Conservation (phyloP, 2,797 vertebrate genomes). For the Enteromius afrohamiltoni region DNA sequence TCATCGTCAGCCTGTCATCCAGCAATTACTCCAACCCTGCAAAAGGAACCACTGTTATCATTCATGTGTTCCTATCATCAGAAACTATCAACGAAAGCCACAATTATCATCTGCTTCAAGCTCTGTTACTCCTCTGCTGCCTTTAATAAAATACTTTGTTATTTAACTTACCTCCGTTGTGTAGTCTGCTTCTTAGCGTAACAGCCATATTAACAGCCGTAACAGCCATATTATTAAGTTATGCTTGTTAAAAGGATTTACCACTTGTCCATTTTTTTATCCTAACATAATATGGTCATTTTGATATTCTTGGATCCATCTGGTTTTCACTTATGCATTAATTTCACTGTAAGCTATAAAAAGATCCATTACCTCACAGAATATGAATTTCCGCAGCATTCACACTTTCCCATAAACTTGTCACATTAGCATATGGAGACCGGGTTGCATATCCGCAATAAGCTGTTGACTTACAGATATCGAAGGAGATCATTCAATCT, state of each 20-base stretch:
- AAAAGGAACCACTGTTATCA: too few species aligned
- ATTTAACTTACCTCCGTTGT: too few species aligned
- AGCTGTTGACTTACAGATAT: background rate
- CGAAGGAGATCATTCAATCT: slow-evolving; percentile 12
- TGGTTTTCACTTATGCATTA: background rate
- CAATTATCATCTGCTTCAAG: too few species aligned
- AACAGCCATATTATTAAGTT: background rate
- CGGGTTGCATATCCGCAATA: background rate
- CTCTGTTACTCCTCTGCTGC: too few species aligned
- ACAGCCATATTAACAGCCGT: background rate
- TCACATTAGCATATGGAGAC: background rate
- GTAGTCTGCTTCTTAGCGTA: too few species aligned
- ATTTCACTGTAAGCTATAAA: background rate
- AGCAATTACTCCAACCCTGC: too few species aligned
- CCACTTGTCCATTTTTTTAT: background rate
- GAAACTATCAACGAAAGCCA: too few species aligned
- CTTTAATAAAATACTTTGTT: too few species aligned
- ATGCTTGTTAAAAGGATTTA: background rate
- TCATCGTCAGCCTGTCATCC: too few species aligned
- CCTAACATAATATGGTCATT: background rate
- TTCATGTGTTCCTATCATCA: too few species aligned
- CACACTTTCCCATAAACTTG: background rate
- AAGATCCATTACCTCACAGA: background rate
- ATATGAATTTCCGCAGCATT: background rate
- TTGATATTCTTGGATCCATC: background rate